These are phyloP conservation scores for Sander vitreus DNA, from an alignment of 2,113 vertebrate species.

Conservation along the genomic window DNA sequence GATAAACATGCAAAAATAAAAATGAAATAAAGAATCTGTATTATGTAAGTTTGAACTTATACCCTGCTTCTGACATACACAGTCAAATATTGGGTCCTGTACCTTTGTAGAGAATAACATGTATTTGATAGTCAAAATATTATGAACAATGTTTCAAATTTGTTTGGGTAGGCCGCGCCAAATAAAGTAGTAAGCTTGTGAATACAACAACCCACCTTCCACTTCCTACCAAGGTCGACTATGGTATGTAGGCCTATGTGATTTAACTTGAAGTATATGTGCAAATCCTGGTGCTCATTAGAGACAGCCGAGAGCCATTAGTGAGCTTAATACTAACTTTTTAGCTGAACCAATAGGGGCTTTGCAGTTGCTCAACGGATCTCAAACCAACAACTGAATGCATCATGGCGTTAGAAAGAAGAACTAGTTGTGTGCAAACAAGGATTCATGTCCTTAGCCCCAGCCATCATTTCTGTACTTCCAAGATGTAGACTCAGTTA, in stretches of 20 bases:
- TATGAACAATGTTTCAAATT: background rate
- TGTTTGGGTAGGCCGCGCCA: too few species aligned
- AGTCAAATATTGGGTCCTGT: background rate
- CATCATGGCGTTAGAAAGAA: background rate
- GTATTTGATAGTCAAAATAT: background rate
- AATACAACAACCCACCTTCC: background rate
- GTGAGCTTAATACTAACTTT: constrained; percentile 3
- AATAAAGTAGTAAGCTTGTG: background rate
- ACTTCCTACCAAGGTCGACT: background rate
- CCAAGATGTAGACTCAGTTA: background rate
- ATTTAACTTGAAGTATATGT: background rate
- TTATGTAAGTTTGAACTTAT: background rate
- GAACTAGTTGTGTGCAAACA: background rate
- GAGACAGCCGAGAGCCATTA: background rate
- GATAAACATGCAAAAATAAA: background rate
- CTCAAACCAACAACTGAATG: background rate
- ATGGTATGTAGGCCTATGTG: background rate
- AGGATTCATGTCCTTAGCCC: background rate
- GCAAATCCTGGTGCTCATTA: background rate
- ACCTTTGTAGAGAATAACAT: background rate
- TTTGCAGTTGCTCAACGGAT: background rate
- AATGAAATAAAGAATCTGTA: background rate
- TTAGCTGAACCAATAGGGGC: background rate
- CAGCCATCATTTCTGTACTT: background rate
- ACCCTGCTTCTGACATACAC: background rate